Evolutionary conservation across 2,113 vertebrate genomes (phyloP), one percentile per base, ranked within the genome.

Genomic region (Lagenorhynchus albirostris): DNA sequence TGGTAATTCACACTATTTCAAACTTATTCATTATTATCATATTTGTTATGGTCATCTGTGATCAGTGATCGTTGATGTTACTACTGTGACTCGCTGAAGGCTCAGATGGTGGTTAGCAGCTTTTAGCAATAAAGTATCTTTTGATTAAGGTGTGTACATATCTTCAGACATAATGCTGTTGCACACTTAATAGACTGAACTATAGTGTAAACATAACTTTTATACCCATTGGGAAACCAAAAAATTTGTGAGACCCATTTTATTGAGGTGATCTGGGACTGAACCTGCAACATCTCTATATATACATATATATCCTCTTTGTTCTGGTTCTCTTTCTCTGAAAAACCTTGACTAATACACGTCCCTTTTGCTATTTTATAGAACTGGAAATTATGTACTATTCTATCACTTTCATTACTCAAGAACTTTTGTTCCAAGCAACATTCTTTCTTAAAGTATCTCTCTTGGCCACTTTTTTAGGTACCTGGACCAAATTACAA

Each of bases 381-480:
- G 1, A 77, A 11, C 41, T 94, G 23, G 21, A 94, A 80, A 55
- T 62, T n/a, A 67, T 33, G 8, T 62, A 23, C 33, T 87, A 8
- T 68, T 44, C 5, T 86, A 15, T 36, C 83, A 26, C 14, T 86
- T 67, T 88, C 47, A 67, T 62, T 68, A 63, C 20, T 6, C 63
- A 25, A 53, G 18, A 83, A 20, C 11, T 93, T 92, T 94, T 41
- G 14, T 92, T 94, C 20, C 33, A 84, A 87, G 77, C 47, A 88
- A 96, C 95, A 73, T 76, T 95, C 36, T 97, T 97, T 97, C 96
- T 97, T 98, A 60, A 98, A 96, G 87, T 93, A 85, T 97, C 62
- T 98, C 55, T 98, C 96, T 96, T 96, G 91, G 63, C 25, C 50
- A 53, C 21, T 18, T 26, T 29, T n/a, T 68, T 55, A 53, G 26